Evolutionary conservation across 2,113 vertebrate genomes (phyloP).

Genomic region (Hippocampus abdominalis): DNA sequence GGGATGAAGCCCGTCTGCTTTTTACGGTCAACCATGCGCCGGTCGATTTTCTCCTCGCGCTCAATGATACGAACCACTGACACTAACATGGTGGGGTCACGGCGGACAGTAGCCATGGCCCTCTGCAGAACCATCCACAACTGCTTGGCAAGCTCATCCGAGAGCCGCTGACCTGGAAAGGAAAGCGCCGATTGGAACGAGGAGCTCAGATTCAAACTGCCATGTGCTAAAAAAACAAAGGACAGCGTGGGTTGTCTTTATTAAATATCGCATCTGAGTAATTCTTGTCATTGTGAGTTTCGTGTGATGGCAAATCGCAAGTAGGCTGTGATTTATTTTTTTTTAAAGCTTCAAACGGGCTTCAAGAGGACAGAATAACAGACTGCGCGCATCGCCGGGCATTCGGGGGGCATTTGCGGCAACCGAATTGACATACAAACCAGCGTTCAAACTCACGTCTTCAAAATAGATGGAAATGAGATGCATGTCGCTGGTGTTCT

Average conservation of each 20-base stretch:
- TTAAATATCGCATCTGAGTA: too few relatives aligned
- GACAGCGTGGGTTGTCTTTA: too few relatives aligned
- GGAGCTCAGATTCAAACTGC: too few relatives aligned
- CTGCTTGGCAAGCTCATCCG: constrained; percentile 91
- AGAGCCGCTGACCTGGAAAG: constrained; percentile 81
- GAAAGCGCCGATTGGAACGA: background rate
- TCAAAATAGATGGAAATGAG: constrained; percentile 91
- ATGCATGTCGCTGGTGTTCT: constrained; percentile 88
- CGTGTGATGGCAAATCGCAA: too few relatives aligned
- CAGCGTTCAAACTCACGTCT: constrained; percentile 48
- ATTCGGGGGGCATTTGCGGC: too few relatives aligned
- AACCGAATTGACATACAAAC: too few relatives aligned
- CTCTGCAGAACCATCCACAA: constrained; percentile 96
- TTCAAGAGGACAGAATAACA: too few relatives aligned
- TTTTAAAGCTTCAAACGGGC: too few relatives aligned
- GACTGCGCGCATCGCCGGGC: too few relatives aligned
- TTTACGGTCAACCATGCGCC: constrained; percentile 88
- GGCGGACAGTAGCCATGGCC: constrained; percentile 85
- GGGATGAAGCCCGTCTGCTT: constrained; percentile 93
- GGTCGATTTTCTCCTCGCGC: constrained; percentile 91
- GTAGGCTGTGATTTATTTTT: too few relatives aligned
- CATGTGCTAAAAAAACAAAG: too few relatives aligned
- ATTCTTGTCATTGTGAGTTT: too few relatives aligned
- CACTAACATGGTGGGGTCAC: constrained; percentile 92
- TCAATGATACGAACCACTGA: constrained; percentile 95